phyloP scores from a whole-genome alignment of 2,888 invertebrate genomes.

The Drosophila pegasa region DNA sequence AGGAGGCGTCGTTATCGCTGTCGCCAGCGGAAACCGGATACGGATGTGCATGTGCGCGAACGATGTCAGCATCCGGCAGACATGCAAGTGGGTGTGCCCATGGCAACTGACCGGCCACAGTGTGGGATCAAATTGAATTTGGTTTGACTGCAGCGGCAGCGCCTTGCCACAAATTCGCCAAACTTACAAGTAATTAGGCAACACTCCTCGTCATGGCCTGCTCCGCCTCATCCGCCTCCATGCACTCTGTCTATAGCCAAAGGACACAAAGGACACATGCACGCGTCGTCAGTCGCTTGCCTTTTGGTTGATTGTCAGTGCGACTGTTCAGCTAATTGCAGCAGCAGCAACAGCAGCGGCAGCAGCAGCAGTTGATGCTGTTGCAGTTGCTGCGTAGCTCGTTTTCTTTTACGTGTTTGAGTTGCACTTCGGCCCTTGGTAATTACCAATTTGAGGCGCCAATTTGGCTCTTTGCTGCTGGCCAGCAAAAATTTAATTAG shows the following conservation, averaged over 20 bases:
- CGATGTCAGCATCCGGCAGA: conserved; percentile 72
- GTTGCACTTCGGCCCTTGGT: conserved; percentile 74
- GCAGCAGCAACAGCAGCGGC: conserved; percentile 27
- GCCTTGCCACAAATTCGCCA: conserved; percentile 80
- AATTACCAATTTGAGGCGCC: conserved; percentile 81
- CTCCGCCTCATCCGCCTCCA: background rate
- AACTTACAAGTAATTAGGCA: conserved; percentile 84
- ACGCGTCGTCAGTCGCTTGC: conserved; percentile 66
- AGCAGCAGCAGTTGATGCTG: background rate
- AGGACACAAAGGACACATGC: conserved; percentile 52
- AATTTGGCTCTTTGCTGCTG: conserved; percentile 65
- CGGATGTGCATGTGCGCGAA: conserved; percentile 73
- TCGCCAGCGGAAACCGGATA: conserved; percentile 74
- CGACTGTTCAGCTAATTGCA: conserved; percentile 72
- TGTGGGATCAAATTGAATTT: conserved; percentile 80
- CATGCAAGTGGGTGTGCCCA: conserved; percentile 34
- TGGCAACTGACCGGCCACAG: conserved; percentile 37
- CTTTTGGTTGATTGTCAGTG: conserved; percentile 58
- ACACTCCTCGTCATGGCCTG: background rate
- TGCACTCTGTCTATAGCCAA: conserved; percentile 7
- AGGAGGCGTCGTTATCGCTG: conserved; percentile 62
- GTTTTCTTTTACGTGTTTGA: conserved; percentile 73
- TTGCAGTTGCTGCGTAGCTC: conserved; percentile 4
- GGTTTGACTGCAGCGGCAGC: conserved; percentile 57
- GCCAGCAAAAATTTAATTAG: conserved; percentile 76